Evolutionary conservation across 1,140 invertebrate genomes (phyloP).

Genomic region (Drosophila jambulina): DNA sequence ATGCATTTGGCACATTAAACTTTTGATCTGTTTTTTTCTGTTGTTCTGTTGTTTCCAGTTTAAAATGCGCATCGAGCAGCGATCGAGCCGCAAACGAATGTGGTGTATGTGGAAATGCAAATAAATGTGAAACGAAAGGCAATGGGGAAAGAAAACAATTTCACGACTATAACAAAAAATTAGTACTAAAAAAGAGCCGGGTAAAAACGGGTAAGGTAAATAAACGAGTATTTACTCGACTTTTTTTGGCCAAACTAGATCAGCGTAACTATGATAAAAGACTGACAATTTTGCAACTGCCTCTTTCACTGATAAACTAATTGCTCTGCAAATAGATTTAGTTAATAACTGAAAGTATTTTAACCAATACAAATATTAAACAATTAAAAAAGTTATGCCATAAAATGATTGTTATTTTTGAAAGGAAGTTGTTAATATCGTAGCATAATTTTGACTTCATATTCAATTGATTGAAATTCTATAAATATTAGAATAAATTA

Average conservation of each 20-base stretch:
- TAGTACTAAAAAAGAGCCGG: background rate
- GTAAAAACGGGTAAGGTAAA: constrained; percentile 25
- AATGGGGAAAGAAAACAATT: constrained; percentile 37
- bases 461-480: background rate
- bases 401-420: too few species aligned
- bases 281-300: background rate
- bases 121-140: constrained; percentile 40
- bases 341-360: background rate
- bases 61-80: constrained; percentile 35
- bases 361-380: background rate
- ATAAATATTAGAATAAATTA: too few species aligned
- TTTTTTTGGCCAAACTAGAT: background rate
- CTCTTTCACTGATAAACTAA: background rate
- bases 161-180: constrained; percentile 13
- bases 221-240: background rate
- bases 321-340: background rate
- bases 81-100: constrained; percentile 6
- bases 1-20: constrained; percentile 77
- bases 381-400: too few species aligned
- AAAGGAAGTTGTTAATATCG: background rate
- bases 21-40: constrained; percentile 59
- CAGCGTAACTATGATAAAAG: background rate
- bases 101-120: constrained; percentile 37
- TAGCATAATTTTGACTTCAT: too few species aligned
- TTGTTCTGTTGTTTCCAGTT: constrained; percentile 21